Evolutionary conservation across 2,888 invertebrate species (phyloP).

Genomic region (Ryuthela nishihirai): DNA sequence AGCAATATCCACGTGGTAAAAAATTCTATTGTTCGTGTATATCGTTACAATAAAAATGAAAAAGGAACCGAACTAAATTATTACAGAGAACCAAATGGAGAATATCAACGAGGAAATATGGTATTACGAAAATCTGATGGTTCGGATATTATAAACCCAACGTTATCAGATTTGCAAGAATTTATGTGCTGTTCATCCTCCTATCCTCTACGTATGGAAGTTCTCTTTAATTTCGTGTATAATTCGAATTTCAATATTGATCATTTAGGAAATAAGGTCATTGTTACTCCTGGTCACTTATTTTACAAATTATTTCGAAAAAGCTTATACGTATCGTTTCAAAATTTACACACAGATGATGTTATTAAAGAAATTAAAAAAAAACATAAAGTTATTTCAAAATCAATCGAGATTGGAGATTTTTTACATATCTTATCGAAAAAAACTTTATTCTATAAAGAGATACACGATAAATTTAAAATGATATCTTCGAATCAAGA

Average conservation of each 20-base stretch:
- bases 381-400: slow-evolving; percentile 1
- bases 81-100: no score
- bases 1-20: slow-evolving; percentile 10
- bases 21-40: slow-evolving; percentile 6
- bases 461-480: slow-evolving; percentile 8
- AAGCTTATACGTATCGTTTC: slow-evolving; percentile 9
- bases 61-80: slow-evolving; percentile 8
- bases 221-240: slow-evolving; percentile 5
- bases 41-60: slow-evolving; percentile 14
- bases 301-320: slow-evolving; percentile 13
- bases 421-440: slow-evolving; percentile 15
- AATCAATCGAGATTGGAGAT: slow-evolving; percentile 13
- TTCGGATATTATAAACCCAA: no score
- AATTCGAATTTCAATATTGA: slow-evolving; percentile 11
- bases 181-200: no score
- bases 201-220: slow-evolving; percentile 3
- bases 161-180: no score
- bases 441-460: slow-evolving; percentile 17
- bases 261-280: slow-evolving; percentile 15
- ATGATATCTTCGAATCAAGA: not conserved
- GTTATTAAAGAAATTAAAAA: not conserved
- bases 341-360: no score
- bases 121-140: no score
- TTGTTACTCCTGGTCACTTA: slow-evolving; percentile 15
- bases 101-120: no score